phyloP scores from a whole-genome alignment of 2,797 vertebrate genomes.

The Australoheros facetus region DNA sequence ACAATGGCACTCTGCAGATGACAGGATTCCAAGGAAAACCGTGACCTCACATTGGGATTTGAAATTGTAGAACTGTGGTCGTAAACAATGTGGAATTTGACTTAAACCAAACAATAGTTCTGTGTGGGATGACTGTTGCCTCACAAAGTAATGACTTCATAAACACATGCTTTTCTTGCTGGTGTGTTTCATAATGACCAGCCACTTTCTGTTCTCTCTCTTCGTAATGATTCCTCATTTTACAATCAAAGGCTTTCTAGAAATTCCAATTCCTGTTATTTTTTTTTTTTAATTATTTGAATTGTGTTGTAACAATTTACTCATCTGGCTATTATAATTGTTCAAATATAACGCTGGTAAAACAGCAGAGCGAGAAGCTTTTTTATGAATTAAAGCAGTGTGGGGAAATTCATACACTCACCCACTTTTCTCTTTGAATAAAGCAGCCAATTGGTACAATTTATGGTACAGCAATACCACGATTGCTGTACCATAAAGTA shows the following conservation, averaged over 20 bases:
- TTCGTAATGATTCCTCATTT: not conserved
- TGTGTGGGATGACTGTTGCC: not conserved
- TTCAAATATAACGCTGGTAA: not conserved
- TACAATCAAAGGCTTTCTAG: not conserved
- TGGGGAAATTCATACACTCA: not conserved
- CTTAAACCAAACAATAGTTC: not conserved
- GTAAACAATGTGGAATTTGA: not conserved
- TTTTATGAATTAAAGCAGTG: not conserved
- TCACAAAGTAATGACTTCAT: not conserved
- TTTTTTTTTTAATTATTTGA: not conserved
- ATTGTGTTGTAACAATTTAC: not conserved
- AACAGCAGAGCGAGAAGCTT: not conserved
- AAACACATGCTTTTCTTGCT: conserved; percentile 5
- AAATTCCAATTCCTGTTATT: not conserved
- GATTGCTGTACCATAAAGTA: not conserved
- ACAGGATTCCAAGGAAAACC: not conserved
- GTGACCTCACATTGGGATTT: not conserved
- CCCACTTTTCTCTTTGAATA: not conserved
- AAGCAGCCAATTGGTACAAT: not conserved
- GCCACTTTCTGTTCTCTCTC: too few relatives aligned
- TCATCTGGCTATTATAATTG: not conserved
- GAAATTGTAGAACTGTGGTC: not conserved
- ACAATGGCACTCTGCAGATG: not conserved
- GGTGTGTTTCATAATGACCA: not conserved
- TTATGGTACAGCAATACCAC: too few relatives aligned